These are phyloP conservation scores for Cataglyphis altisquamis DNA, from an alignment of 2,888 invertebrate species.

Conservation along the genomic window DNA sequence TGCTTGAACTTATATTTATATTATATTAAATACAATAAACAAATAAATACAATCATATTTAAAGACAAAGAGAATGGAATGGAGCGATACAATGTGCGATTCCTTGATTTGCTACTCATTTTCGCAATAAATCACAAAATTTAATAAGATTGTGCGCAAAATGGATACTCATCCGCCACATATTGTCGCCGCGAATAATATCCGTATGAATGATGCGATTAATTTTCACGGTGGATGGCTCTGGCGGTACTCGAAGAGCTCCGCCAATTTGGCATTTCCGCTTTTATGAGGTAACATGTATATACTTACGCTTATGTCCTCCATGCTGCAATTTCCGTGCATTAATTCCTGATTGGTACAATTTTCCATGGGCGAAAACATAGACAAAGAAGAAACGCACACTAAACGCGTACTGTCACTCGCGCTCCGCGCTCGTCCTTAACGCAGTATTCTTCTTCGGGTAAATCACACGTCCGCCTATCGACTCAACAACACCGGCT, in stretches of 20 bases:
- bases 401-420: constrained; percentile 68
- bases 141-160: neutral
- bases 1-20: neutral
- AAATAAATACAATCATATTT: neutral
- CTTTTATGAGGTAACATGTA: neutral
- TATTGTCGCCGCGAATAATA: constrained; percentile 16
- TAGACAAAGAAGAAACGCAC: constrained; percentile 57
- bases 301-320: constrained; percentile 84
- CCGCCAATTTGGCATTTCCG: neutral
- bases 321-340: constrained; percentile 81
- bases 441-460: neutral
- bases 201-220: constrained; percentile 2
- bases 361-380: constrained; percentile 73
- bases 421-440: constrained; percentile 40
- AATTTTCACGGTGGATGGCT: constrained; percentile 12
- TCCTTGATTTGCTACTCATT: neutral
- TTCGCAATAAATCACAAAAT: neutral
- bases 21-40: neutral
- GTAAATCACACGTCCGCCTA: constrained; percentile 54
- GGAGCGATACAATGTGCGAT: neutral
- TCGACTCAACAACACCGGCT: constrained; percentile 29
- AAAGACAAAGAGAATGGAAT: neutral
- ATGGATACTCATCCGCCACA: neutral
- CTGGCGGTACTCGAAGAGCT: neutral
- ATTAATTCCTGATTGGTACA: constrained; percentile 71